Evolutionary conservation across 2,888 invertebrate species (phyloP).

Genomic region (Drosophila falleni): DNA sequence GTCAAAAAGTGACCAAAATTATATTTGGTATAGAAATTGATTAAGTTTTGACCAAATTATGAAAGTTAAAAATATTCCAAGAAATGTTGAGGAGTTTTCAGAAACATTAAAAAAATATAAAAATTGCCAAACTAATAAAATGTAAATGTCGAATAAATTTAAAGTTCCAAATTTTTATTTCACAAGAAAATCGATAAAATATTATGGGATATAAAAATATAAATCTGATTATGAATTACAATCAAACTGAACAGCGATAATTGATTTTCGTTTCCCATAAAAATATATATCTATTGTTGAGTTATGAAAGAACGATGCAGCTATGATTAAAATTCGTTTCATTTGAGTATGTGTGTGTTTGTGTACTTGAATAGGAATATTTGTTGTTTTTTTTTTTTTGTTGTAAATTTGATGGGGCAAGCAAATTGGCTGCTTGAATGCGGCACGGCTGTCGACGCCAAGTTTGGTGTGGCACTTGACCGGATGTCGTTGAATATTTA

Average conservation of each 20-base stretch:
- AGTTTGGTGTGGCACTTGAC: conserved; percentile 55
- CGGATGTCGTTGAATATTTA: conserved; percentile 59
- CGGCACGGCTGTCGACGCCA: conserved; percentile 25
- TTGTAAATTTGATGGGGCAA: conserved; percentile 12
- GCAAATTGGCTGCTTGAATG: conserved; percentile 43
- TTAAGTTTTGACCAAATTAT: neutral
- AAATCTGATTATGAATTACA: neutral
- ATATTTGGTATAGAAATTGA: neutral
- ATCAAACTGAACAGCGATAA: neutral
- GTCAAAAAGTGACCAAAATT: too few species aligned
- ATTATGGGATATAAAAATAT: too few species aligned
- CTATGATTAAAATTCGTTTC: neutral
- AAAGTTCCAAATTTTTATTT: too few species aligned
- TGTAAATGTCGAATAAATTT: too few species aligned
- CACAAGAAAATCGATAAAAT: too few species aligned
- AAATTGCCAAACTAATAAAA: too few species aligned
- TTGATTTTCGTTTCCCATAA: neutral
- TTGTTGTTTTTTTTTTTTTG: too few species aligned
- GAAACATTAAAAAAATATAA: too few species aligned
- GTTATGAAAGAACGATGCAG: neutral
- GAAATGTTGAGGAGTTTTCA: too few species aligned
- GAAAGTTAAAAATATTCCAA: neutral
- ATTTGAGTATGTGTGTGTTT: neutral
- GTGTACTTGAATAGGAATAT: conserved; percentile 2
- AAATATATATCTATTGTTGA: neutral